These are phyloP conservation scores for Echinometra lucunter DNA, from an alignment of 53 echinoderm and acorn worm genomes.

Conservation along the genomic window DNA sequence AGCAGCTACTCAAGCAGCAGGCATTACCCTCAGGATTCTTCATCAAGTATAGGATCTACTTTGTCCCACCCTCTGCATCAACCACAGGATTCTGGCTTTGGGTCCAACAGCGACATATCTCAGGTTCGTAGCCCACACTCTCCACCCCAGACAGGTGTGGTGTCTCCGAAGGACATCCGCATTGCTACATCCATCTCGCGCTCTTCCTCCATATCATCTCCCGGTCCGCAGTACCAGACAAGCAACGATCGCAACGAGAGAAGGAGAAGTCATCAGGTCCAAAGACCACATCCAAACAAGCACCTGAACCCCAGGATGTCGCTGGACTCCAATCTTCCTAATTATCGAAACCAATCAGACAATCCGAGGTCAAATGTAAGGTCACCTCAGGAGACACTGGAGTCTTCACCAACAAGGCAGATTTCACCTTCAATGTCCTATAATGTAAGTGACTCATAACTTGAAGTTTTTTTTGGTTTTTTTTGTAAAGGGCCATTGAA, in stretches of 20 bases:
- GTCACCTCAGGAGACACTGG: constrained; percentile 9
- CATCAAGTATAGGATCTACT: constrained; percentile 49
- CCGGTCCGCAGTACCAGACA: background rate
- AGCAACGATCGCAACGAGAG: background rate
- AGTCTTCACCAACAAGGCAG: constrained; percentile 46
- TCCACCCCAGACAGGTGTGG: constrained; percentile 57
- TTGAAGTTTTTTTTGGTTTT: too few species aligned
- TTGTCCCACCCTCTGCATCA: constrained; percentile 47
- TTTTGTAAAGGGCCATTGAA: too few species aligned
- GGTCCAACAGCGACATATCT: constrained; percentile 55
- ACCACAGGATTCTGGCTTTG: constrained; percentile 62
- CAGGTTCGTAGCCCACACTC: constrained; percentile 59
- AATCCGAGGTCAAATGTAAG: background rate
- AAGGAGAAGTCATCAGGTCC: constrained; percentile 56
- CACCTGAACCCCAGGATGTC: constrained; percentile 23
- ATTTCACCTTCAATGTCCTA: constrained; percentile 14
- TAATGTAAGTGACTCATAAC: constrained; percentile 32
- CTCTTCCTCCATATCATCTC: background rate
- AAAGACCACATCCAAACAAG: background rate
- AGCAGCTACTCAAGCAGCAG: constrained; percentile 21
- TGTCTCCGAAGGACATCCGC: constrained; percentile 43
- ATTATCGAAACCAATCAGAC: background rate
- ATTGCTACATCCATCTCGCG: constrained; percentile 13
- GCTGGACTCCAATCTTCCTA: constrained; percentile 17
- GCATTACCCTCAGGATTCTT: constrained; percentile 52